phyloP scores from a whole-genome alignment of 2,888 invertebrate genomes.

The Trilocha varians region DNA sequence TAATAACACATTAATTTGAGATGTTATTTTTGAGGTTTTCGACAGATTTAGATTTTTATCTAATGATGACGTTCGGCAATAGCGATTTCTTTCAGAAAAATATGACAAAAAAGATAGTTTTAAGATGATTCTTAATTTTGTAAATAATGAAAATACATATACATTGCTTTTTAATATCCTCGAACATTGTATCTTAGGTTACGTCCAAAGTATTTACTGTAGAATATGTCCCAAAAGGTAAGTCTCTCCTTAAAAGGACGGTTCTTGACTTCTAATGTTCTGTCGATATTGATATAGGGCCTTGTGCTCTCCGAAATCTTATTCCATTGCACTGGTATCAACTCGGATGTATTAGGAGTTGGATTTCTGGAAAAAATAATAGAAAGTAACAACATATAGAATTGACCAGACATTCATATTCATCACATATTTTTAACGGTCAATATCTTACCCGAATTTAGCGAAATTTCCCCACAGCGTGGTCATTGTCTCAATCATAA shows the following conservation, averaged over 20 bases:
- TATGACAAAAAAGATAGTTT: too few species aligned
- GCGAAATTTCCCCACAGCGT: conserved; percentile 20
- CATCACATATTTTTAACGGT: too few species aligned
- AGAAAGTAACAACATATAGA: too few species aligned
- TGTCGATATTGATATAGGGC: conserved; percentile 1
- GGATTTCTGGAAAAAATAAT: conserved; percentile 6
- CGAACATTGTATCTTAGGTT: background rate
- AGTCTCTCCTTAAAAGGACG: conserved; percentile 6
- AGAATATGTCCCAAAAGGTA: conserved; percentile 10
- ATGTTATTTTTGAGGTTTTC: too few species aligned
- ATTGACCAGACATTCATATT: too few species aligned
- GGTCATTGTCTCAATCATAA: conserved; percentile 8
- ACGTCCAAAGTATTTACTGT: conserved; percentile 1
- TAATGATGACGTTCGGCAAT: too few species aligned
- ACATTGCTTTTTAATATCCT: too few species aligned
- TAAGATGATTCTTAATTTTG: too few species aligned
- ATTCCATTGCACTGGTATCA: conserved; percentile 7
- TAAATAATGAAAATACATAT: too few species aligned
- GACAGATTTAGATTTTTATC: too few species aligned
- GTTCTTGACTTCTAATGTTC: background rate
- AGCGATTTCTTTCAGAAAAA: too few species aligned
- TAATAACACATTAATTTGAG: too few species aligned
- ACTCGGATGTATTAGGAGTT: conserved; percentile 4
- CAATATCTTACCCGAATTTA: conserved; percentile 18
- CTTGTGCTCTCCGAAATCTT: conserved; percentile 1